phyloP scores from a whole-genome alignment of 1,140 invertebrate species.

The Phenacoccus solenopsis region DNA sequence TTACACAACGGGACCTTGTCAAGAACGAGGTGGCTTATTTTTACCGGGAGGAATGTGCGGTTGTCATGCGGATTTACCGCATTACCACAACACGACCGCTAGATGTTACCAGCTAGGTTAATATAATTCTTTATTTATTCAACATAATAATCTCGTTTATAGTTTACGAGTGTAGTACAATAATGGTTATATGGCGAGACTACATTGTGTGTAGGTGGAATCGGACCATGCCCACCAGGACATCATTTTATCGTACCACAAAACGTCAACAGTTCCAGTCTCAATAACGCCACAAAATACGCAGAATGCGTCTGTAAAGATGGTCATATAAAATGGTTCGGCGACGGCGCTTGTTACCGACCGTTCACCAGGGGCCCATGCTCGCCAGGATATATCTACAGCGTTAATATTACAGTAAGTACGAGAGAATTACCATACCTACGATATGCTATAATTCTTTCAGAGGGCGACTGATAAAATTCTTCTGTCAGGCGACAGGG shows the following conservation, averaged over 20 bases:
- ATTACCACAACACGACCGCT: constrained; percentile 50
- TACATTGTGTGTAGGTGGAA: constrained; percentile 37
- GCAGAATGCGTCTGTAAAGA: constrained; percentile 54
- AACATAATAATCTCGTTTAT: not conserved
- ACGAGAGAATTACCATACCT: not conserved
- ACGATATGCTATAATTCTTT: too few species aligned
- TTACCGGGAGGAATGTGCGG: constrained; percentile 56
- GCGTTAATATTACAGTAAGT: constrained; percentile 24
- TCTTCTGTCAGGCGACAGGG: constrained; percentile 20
- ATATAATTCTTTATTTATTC: constrained; percentile 19
- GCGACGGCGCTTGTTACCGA: constrained; percentile 55
- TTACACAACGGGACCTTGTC: constrained; percentile 61
- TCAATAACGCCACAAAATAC: constrained; percentile 29
- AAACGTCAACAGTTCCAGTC: not conserved
- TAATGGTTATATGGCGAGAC: too few species aligned
- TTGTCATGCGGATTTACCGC: constrained; percentile 50
- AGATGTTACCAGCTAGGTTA: constrained; percentile 65
- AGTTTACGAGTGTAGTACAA: too few species aligned
- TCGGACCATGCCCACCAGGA: constrained; percentile 54
- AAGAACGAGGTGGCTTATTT: constrained; percentile 55
- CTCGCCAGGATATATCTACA: constrained; percentile 42
- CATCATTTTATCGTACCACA: constrained; percentile 41
- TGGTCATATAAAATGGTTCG: constrained; percentile 47
- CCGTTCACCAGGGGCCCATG: constrained; percentile 64
- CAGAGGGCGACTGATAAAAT: too few species aligned